Percentiles rank a stretch among this genome's conserved stretches.
phyloP scores from a whole-genome alignment of 2,888 invertebrate genomes.

The Caenorhabditis macrosperma region DNA sequence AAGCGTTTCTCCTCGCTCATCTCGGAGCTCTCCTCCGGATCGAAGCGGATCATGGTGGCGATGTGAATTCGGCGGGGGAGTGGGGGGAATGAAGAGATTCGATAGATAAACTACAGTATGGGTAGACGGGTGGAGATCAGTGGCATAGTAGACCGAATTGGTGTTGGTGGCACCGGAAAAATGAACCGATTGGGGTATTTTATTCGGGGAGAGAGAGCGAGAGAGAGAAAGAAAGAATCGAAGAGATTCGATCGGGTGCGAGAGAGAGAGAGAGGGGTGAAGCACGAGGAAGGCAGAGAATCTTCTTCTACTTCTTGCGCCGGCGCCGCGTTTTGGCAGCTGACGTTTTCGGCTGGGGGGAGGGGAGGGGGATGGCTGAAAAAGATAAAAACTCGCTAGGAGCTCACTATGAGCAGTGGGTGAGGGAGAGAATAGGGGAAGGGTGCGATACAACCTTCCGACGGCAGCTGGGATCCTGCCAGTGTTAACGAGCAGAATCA shows the following conservation, averaged over 20 bases:
- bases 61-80: not conserved
- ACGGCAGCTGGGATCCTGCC: not conserved
- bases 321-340: conserved; percentile 48
- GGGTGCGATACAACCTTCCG: not conserved
- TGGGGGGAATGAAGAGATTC: no score
- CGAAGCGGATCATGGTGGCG: conserved; percentile 65
- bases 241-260: not conserved
- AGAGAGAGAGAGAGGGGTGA: conserved; percentile 2
- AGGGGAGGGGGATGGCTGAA: conserved; percentile 52
- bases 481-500: no score
- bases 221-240: not conserved
- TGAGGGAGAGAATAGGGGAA: conserved; percentile 11
- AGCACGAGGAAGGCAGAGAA: conserved; percentile 28
- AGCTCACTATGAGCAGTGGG: conserved; percentile 27
- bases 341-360: conserved; percentile 47
- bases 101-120: conserved; percentile 30
- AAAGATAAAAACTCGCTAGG: conserved; percentile 40
- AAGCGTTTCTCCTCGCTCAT: conserved; percentile 77
- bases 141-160: conserved; percentile 26
- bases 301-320: conserved; percentile 1
- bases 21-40: conserved; percentile 67
- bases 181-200: not conserved
- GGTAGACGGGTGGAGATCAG: conserved; percentile 13
- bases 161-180: not conserved
- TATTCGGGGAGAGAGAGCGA: not conserved